Percentiles rank a stretch among this genome's conserved stretches.
These are phyloP conservation scores for Alentia gelatinosa DNA, from an alignment of 2,888 invertebrate genomes.

Conservation along the genomic window DNA sequence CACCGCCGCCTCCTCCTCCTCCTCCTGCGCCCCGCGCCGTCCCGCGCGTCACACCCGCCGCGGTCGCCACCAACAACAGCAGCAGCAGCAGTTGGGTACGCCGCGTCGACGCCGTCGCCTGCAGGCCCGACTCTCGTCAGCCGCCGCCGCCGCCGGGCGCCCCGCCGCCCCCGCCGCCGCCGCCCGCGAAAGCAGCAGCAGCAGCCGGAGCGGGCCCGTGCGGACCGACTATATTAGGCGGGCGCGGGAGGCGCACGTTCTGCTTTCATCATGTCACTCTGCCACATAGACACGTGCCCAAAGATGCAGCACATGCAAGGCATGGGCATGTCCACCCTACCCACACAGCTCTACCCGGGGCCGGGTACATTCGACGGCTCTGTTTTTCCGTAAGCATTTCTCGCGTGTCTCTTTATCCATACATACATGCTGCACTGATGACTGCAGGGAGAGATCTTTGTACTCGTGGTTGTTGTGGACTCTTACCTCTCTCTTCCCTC, in stretches of 20 bases:
- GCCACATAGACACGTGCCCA: slow-evolving; percentile 61
- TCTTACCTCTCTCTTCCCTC: too few relatives aligned
- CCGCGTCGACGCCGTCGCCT: background rate
- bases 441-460: too few relatives aligned
- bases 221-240: background rate
- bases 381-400: slow-evolving; percentile 49
- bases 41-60: background rate
- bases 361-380: slow-evolving; percentile 53
- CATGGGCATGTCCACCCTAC: slow-evolving; percentile 50
- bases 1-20: background rate
- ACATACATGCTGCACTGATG: background rate
- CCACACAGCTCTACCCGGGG: slow-evolving; percentile 54
- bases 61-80: background rate
- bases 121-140: background rate
- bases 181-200: background rate
- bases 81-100: background rate
- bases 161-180: background rate
- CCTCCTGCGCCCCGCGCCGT: background rate
- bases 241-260: slow-evolving; percentile 24
- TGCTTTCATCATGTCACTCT: slow-evolving; percentile 63
- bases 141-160: background rate
- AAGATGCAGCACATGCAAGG: slow-evolving; percentile 61
- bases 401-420: background rate
- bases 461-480: too few relatives aligned
- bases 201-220: background rate